Conservation (phyloP, 2,113 vertebrate species). For the Zapus hudsonius region DNA sequence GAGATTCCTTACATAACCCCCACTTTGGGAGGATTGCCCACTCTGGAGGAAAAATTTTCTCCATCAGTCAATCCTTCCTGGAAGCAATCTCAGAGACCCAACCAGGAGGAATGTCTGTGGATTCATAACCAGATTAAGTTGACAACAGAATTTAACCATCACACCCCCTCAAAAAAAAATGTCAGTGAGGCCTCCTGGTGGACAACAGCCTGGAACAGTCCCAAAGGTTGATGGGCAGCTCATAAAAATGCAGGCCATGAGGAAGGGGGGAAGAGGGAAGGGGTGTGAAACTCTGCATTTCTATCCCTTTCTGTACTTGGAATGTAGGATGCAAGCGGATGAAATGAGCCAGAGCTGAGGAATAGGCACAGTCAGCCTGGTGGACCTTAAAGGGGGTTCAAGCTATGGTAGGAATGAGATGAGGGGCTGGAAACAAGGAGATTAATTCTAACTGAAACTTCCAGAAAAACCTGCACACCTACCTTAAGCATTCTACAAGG, state of each 20-base stretch:
- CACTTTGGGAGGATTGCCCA: too few relatives aligned
- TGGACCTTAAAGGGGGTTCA: neutral
- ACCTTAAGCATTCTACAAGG: too few relatives aligned
- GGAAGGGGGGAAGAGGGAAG: neutral
- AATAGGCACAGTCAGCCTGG: neutral
- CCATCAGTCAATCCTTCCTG: too few relatives aligned
- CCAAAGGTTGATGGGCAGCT: neutral
- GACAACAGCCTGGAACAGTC: neutral
- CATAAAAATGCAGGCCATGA: neutral
- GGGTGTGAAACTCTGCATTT: neutral
- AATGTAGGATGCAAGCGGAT: too few relatives aligned
- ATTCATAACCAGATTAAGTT: too few relatives aligned
- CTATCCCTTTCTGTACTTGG: neutral
- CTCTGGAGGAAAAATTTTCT: too few relatives aligned
- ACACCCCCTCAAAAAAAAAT: too few relatives aligned
- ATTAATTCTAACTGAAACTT: neutral
- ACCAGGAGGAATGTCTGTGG: too few relatives aligned
- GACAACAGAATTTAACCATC: too few relatives aligned
- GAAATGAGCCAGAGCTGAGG: fast-evolving
- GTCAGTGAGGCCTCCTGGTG: neutral
- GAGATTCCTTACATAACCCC: too few relatives aligned
- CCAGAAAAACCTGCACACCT: too few relatives aligned
- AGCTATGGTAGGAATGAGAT: neutral
- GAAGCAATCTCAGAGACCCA: too few relatives aligned
- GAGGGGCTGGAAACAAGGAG: neutral